Conservation (phyloP, 1,140 invertebrate species). For the Cotesia glomerata region DNA sequence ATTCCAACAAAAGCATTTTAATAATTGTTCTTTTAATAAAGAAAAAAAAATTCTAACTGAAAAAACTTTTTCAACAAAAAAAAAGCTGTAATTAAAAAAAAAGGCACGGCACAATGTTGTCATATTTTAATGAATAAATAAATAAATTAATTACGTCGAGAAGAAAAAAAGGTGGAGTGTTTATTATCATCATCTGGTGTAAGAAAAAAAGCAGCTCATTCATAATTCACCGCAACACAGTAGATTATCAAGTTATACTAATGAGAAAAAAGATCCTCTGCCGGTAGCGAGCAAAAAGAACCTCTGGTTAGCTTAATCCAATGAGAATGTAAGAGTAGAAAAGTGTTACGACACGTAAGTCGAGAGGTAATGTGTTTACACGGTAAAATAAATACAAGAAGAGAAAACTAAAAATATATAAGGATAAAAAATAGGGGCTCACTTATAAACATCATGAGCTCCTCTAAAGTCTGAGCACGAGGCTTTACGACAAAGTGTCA, state of each 20-base stretch:
- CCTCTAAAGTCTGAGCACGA: conserved; percentile 15
- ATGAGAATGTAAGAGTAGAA: neutral
- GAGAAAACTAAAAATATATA: neutral
- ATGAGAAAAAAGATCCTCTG: conserved; percentile 10
- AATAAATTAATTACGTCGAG: too few relatives aligned
- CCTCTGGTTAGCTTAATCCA: neutral
- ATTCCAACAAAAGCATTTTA: too few relatives aligned
- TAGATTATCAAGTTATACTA: neutral
- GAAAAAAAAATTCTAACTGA: too few relatives aligned
- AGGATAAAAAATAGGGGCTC: conserved; percentile 5
- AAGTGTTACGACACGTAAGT: conserved; percentile 14
- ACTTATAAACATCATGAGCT: conserved; percentile 19
- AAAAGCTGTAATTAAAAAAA: too few relatives aligned
- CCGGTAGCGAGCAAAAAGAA: neutral
- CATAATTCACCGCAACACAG: neutral
- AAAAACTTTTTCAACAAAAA: too few relatives aligned
- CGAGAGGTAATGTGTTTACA: conserved; percentile 16
- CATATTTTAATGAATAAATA: too few relatives aligned
- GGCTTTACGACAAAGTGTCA: conserved; percentile 16
- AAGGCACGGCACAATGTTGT: too few relatives aligned
- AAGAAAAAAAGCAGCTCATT: too few relatives aligned
- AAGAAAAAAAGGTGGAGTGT: too few relatives aligned
- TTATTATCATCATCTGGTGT: too few relatives aligned
- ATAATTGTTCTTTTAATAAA: too few relatives aligned
- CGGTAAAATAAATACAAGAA: neutral